Evolutionary conservation across 2,888 invertebrate genomes (phyloP), one percentile per base, ranked within the genome.

Genomic region (Pycnomerus fuliginosus): DNA sequence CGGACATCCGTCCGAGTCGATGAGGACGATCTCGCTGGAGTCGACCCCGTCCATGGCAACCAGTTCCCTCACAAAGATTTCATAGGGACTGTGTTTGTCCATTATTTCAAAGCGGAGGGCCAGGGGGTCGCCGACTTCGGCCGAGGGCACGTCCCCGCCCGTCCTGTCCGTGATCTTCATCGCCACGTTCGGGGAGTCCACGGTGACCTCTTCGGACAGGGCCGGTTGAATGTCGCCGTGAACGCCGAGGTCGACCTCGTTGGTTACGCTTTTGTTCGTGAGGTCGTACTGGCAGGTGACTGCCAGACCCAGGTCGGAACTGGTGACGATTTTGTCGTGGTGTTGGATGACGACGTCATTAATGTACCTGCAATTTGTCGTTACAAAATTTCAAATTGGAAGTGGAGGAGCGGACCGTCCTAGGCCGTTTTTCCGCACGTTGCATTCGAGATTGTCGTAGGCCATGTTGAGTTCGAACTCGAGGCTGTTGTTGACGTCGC

Each of bases 291-390:
- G 92, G 72, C 94, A 95, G 54, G 92, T 90, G 46, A 95, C 91
- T 30, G 92, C 91, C 39, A 94, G 79, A 23, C 94, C 94, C 62
- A 95, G 80, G 80, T 95, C 94, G 33, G 92, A 90, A 51, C 90
- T 91, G 53, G 94, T 95, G 52, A 95, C 92, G 62, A 95, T 94
- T 65, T 91, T 91, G 69, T 93, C 93, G 75, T 95, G 94, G 74
- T 94, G 93, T 70, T 95, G 94, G 63, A 95, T 92, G 41, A 94
- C 89, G 50, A 92, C 91, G 73, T 94, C 94, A 72, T 92, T 94
- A 65, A 91, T 80, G 64, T 69, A 68, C 48, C 74, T 73, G 31
- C 1, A 3, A 32, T 29, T 13, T 29, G 3, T 13, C 12, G 1
- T 31, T 31, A 17, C 1, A 3, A 12, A 14, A 11, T 32, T 35